Percentiles rank a stretch among this genome's conserved stretches.
phyloP scores from a whole-genome alignment of 2,113 vertebrate genomes.

The Lethenteron camtschaticum region DNA sequence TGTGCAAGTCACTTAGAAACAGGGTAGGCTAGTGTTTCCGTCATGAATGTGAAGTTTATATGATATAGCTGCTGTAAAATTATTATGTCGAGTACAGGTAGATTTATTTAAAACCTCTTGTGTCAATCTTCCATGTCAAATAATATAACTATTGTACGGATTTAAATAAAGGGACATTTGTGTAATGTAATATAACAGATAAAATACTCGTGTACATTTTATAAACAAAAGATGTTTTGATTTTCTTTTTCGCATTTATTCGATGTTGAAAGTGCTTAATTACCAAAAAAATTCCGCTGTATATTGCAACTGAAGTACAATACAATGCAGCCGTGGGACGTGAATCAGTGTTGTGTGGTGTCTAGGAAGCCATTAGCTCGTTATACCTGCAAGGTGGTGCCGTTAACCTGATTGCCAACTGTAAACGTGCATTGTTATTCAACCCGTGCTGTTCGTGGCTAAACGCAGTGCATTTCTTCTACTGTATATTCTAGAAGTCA shows the following conservation, averaged over 20 bases:
- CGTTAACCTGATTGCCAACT: too few species aligned
- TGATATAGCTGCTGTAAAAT: constrained; percentile 4
- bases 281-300: constrained; percentile 3
- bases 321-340: neutral
- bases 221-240: constrained; percentile 1
- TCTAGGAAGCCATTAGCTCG: constrained; percentile 1
- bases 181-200: constrained; percentile 1
- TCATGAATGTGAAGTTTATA: constrained; percentile 2
- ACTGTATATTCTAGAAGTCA: too few species aligned
- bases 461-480: too few species aligned
- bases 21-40: constrained; percentile 4
- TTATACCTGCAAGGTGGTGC: too few species aligned
- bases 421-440: too few species aligned
- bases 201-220: constrained; percentile 5
- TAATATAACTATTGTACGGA: neutral
- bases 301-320: neutral
- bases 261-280: constrained; percentile 5
- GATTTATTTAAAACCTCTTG: constrained; percentile 1
- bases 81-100: neutral
- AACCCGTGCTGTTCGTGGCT: too few species aligned
- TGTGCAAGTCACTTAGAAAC: neutral
- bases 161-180: constrained; percentile 3
- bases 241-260: neutral
- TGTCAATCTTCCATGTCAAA: constrained; percentile 1
- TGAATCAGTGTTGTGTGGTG: constrained; percentile 4